Conservation (phyloP, 2,888 invertebrate species). For the Schizotus pectinicornis region DNA sequence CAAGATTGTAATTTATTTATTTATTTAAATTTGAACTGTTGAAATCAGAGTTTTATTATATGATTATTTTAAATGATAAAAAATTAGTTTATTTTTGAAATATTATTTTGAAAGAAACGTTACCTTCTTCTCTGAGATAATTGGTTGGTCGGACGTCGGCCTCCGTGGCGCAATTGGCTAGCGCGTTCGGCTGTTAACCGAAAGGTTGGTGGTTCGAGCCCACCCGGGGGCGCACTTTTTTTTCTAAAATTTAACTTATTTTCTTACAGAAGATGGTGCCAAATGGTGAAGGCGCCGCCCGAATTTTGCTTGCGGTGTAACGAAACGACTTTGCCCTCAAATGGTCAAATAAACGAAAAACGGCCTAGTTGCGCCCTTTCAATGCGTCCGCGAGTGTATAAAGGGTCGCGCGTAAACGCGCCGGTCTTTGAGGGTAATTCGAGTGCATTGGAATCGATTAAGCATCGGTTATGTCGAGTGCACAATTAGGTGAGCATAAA, state of each 20-base stretch:
- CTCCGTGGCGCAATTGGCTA: conserved; percentile 96
- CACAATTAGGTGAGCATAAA: conserved; percentile 45
- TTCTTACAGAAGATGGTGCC: no score
- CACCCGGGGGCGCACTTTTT: conserved; percentile 84
- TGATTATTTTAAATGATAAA: no score
- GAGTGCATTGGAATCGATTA: conserved; percentile 50
- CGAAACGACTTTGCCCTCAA: no score
- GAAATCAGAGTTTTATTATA: no score
- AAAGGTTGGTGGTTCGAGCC: conserved; percentile 99
- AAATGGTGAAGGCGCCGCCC: no score
- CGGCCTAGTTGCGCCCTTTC: no score
- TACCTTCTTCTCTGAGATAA: not conserved
- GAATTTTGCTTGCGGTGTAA: no score
- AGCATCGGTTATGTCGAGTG: conserved; percentile 49
- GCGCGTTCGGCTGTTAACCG: conserved; percentile 99
- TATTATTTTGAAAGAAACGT: not conserved
- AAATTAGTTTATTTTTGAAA: no score
- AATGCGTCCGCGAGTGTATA: not conserved
- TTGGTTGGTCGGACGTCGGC: conserved; percentile 42
- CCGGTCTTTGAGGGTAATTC: conserved; percentile 46
- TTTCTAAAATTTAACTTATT: conserved; percentile 47
- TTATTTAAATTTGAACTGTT: no score
- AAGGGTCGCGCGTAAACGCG: conserved; percentile 25
- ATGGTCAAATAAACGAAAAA: no score
- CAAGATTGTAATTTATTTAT: no score